Evolutionary conservation across 2,888 invertebrate species (phyloP).

Genomic region (Hypena proboscidalis): DNA sequence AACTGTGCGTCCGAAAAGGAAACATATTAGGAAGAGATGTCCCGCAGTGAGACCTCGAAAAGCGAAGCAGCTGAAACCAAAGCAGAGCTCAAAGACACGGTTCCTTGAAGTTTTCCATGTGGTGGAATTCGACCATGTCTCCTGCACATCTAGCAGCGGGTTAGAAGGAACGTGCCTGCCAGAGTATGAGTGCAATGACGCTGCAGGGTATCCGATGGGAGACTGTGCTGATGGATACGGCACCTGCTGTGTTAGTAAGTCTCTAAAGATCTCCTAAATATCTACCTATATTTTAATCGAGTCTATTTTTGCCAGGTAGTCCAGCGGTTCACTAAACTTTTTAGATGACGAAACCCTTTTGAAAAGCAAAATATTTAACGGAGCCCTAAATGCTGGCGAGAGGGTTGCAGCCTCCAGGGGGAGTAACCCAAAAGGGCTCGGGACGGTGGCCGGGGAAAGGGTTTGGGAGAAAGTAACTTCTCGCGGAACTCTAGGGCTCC

Average conservation of each 20-base stretch:
- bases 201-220: conserved; percentile 87
- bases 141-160: conserved; percentile 84
- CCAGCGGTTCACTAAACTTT: too few species aligned
- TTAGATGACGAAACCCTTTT: too few species aligned
- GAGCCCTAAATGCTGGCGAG: too few species aligned
- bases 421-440: too few species aligned
- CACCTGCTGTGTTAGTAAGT: conserved; percentile 91
- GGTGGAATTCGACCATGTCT: conserved; percentile 88
- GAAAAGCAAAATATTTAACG: too few species aligned
- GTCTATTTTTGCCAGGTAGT: too few species aligned
- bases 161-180: conserved; percentile 90
- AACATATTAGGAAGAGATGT: conserved; percentile 51
- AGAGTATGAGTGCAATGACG: conserved; percentile 86
- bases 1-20: conserved; percentile 44
- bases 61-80: conserved; percentile 19
- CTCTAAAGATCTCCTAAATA: not conserved
- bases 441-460: too few species aligned
- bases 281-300: not conserved
- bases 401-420: too few species aligned
- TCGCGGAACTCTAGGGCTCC: too few species aligned
- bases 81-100: conserved; percentile 46
- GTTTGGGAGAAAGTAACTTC: too few species aligned
- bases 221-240: conserved; percentile 90
- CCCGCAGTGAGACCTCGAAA: conserved; percentile 31
- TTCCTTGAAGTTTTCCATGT: conserved; percentile 90